Evolutionary conservation across 2,888 invertebrate species (phyloP), one percentile per base, ranked within the genome.

Genomic region (Spodoptera exigua): DNA sequence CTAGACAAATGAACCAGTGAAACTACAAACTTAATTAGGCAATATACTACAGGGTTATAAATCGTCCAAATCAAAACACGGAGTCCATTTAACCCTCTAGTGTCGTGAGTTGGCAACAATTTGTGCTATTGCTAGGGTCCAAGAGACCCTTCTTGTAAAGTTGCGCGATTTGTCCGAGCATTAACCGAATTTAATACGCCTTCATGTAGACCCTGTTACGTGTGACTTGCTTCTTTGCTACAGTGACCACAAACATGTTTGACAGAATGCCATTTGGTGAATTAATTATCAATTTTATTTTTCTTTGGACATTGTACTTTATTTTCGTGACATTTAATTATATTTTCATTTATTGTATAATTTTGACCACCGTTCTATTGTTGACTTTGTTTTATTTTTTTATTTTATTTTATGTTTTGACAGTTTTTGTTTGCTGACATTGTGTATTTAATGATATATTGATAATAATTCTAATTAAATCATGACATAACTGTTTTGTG

Each of bases 101-200:
- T 77, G 58, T 68, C 71, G 76, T 77, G 63, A 61, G 82, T 74
- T 78, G 76, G 79, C 79, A 83, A 69, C 69, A 77, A 71, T 76
- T 77, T 62, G 81, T 71, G 70, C 73, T 70, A 79, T 80, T 82
- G 80, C 74, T 56, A 64, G 77, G 79, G 77, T 76, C 83, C 78
- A 81, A 79, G 77, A 76, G 81, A 85, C 84, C 86, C 83, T 77
- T 84, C 84, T 86, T 82, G 78, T 73, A 78, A 87, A 88, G 83
- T 89, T 87, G 78, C 69, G 70, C 89, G 86, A 90, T 90, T 89
- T 88, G 78, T 79, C 82, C 81, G 80, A 71, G 79, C 85, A 89
- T 89, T 87, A 88, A 84, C 85, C 78, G 80, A 86, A 85, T 88
- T 89, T 90, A 89, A 89, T 86, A 84, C 81, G 79, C 76, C 76